These are phyloP conservation scores for Caenorhabditis angaria DNA, from an alignment of 2,888 invertebrate species.

Conservation along the genomic window DNA sequence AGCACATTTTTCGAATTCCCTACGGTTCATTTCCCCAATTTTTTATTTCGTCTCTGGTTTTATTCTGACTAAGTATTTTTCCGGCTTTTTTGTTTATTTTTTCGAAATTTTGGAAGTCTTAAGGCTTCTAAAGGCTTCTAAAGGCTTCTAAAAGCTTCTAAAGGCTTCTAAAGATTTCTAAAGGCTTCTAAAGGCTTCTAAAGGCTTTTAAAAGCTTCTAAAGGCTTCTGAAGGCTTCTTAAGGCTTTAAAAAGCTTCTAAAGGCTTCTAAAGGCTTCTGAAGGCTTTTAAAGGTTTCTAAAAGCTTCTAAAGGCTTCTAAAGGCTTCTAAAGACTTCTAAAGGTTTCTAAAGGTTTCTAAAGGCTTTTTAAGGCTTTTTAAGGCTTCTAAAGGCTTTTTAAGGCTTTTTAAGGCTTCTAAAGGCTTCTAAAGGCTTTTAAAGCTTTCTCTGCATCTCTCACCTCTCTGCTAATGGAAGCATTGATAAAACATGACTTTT, in stretches of 20 bases:
- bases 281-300: neutral
- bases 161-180: too few species aligned
- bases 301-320: neutral
- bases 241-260: too few species aligned
- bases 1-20: conserved; percentile 7
- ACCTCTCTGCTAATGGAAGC: conserved; percentile 49
- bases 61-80: conserved; percentile 11
- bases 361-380: neutral
- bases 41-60: conserved; percentile 8
- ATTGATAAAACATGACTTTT: conserved; percentile 56
- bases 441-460: too few species aligned
- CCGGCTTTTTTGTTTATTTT: neutral
- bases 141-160: too few species aligned
- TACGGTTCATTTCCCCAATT: conserved; percentile 18
- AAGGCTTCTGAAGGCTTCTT: too few species aligned
- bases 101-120: too few species aligned
- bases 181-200: too few species aligned
- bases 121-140: too few species aligned
- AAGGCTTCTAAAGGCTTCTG: neutral
- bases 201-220: too few species aligned
- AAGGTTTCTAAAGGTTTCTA: too few species aligned
- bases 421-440: neutral
- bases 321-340: neutral
- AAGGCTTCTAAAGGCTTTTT: too few species aligned
- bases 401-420: too few species aligned